Evolutionary conservation across 2,797 vertebrate species (phyloP).

Genomic region (Urocyon cinereoargenteus): DNA sequence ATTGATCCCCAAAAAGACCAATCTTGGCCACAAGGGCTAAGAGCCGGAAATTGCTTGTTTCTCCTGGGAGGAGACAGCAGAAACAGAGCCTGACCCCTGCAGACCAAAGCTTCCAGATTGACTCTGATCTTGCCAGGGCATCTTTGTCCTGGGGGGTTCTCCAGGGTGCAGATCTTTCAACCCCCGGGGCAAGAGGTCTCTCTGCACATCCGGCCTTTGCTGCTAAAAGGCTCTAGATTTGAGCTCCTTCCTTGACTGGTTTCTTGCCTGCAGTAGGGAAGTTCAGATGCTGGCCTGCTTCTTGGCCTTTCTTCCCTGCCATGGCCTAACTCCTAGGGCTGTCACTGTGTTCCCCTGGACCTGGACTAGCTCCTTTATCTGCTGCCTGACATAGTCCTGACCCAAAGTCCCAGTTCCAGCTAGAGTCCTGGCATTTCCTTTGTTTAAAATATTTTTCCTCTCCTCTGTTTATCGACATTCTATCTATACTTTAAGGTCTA

Average conservation of each 20-base stretch:
- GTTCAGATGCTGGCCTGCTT: neutral
- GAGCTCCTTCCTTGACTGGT: neutral
- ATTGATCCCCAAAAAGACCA: neutral
- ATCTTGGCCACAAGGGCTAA: neutral
- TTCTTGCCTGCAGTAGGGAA: neutral
- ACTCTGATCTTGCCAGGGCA: neutral
- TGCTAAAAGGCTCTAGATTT: neutral
- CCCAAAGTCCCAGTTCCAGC: neutral
- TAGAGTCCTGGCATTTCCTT: neutral
- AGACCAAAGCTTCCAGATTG: neutral
- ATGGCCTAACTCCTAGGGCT: neutral
- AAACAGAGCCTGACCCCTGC: neutral
- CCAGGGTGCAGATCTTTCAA: neutral
- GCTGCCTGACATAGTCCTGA: neutral
- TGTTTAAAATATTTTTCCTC: neutral
- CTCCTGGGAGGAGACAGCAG: neutral
- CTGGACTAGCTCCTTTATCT: neutral
- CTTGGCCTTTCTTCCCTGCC: neutral
- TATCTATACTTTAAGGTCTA: neutral
- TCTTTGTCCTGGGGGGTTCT: neutral
- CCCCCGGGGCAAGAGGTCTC: neutral
- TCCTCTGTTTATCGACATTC: neutral
- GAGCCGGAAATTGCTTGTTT: neutral
- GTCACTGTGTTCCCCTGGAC: neutral
- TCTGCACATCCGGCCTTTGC: neutral